Conservation (phyloP, 2,888 invertebrate species). For the Hybos culiciformis region DNA sequence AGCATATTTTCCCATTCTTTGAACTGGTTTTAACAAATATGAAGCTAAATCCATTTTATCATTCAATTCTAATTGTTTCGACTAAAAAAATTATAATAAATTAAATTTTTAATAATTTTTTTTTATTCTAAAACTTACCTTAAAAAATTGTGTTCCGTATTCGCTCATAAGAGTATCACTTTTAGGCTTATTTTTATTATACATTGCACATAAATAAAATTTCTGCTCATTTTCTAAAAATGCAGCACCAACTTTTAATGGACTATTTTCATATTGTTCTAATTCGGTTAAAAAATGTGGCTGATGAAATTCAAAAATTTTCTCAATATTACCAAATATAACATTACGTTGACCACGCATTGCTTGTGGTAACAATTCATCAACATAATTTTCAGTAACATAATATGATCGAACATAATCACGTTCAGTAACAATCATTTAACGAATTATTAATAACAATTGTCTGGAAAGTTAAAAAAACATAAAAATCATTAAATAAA, state of each 20-base stretch:
- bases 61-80: conserved; percentile 72
- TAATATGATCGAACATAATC: conserved; percentile 87
- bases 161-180: conserved; percentile 85
- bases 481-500: background rate
- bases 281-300: conserved; percentile 42
- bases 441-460: conserved; percentile 40
- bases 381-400: conserved; percentile 87
- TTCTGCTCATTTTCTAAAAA: conserved; percentile 61
- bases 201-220: conserved; percentile 88
- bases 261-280: conserved; percentile 41
- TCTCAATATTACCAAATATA: conserved; percentile 88
- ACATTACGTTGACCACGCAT: conserved; percentile 74
- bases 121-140: too few species aligned
- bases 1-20: conserved; percentile 91
- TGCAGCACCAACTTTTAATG: conserved; percentile 43
- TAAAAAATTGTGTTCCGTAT: conserved; percentile 74
- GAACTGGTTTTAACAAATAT: conserved; percentile 87
- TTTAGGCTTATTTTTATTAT: conserved; percentile 95
- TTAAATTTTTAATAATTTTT: too few species aligned
- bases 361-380: conserved; percentile 71
- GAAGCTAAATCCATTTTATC: conserved; percentile 90
- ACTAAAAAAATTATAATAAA: conserved; percentile 44
- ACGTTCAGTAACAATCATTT: conserved; percentile 88
- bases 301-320: conserved; percentile 81
- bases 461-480: conserved; percentile 16